Evolutionary conservation across 2,888 invertebrate genomes (phyloP).

Genomic region (Dolichopus griseipennis): DNA sequence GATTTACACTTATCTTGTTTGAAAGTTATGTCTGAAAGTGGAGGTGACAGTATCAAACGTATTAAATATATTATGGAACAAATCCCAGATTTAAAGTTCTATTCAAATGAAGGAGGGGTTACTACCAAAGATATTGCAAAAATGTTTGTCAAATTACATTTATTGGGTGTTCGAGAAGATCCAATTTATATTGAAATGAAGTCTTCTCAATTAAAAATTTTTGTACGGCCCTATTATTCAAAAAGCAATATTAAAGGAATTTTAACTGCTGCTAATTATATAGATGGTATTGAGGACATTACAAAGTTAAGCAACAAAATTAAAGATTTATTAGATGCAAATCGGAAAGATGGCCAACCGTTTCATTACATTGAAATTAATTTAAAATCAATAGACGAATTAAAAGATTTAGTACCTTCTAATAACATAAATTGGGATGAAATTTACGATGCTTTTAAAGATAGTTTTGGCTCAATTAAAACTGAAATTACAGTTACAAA

Average conservation of each 20-base stretch:
- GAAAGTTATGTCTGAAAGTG: not conserved
- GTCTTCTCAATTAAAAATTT: no score
- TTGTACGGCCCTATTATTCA: no score
- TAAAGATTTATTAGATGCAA: not conserved
- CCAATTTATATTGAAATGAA: not conserved
- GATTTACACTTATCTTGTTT: not conserved
- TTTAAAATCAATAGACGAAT: not conserved
- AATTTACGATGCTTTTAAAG: not conserved
- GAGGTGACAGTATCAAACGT: not conserved
- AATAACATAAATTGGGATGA: not conserved
- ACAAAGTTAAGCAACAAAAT: not conserved
- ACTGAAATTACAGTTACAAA: not conserved
- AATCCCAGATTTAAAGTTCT: not conserved
- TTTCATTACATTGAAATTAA: not conserved
- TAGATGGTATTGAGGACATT: not conserved
- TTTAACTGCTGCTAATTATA: not conserved
- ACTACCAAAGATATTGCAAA: not conserved
- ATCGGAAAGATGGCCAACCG: no score
- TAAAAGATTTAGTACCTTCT: not conserved
- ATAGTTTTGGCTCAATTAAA: not conserved
- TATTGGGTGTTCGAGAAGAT: not conserved
- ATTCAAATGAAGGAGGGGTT: not conserved
- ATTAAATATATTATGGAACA: not conserved
- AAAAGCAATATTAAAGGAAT: not conserved
- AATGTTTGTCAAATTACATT: not conserved